Conservation (phyloP, 2,888 invertebrate genomes). For the Leptinotarsa juncta region DNA sequence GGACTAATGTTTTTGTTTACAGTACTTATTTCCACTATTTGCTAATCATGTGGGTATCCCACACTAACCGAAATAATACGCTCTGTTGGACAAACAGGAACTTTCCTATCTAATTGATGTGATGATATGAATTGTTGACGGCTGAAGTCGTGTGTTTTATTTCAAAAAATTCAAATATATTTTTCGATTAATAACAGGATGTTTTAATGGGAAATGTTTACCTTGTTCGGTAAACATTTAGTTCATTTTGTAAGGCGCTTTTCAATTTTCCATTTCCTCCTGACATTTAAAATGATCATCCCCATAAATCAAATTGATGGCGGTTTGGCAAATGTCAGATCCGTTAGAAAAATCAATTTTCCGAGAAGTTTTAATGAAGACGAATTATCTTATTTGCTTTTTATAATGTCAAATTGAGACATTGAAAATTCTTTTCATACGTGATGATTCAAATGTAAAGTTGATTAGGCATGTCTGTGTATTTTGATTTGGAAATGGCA, state of each 20-base stretch:
- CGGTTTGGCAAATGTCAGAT: conserved; percentile 13
- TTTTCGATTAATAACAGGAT: conserved; percentile 17
- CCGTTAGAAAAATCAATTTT: conserved; percentile 25
- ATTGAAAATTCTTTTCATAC: too few species aligned
- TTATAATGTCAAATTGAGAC: too few species aligned
- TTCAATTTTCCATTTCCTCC: neutral
- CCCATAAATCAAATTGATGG: conserved; percentile 19
- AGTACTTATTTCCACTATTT: neutral
- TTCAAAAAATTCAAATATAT: neutral
- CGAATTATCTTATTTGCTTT: neutral
- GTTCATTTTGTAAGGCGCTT: neutral
- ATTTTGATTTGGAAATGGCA: too few species aligned
- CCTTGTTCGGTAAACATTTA: neutral
- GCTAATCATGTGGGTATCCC: neutral
- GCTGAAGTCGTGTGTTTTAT: neutral
- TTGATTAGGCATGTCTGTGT: too few species aligned
- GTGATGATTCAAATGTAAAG: too few species aligned
- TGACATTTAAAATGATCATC: conserved; percentile 17
- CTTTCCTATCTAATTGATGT: conserved; percentile 14
- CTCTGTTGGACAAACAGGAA: conserved; percentile 11
- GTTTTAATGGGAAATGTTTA: conserved; percentile 3
- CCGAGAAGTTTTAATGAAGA: neutral
- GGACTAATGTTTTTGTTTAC: neutral
- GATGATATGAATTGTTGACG: neutral
- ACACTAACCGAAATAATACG: neutral